Percentiles rank a stretch among this genome's conserved stretches.
Evolutionary conservation across 2,888 invertebrate species (phyloP).

Genomic region (Synanthedon formicaeformis): DNA sequence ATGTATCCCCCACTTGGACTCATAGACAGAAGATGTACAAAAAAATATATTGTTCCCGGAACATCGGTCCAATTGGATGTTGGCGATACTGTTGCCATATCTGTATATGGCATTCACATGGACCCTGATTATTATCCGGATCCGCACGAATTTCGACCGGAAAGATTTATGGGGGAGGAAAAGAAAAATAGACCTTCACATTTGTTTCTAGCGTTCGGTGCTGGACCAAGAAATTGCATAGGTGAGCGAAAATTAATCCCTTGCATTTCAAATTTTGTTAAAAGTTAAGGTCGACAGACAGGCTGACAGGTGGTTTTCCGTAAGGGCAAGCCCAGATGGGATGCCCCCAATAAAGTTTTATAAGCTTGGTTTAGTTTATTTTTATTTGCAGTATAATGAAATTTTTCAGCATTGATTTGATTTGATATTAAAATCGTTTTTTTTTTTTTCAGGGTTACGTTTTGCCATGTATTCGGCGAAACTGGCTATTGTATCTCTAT

Average conservation of each 20-base stretch:
- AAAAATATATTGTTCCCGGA: slow-evolving; percentile 63
- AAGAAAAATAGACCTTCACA: slow-evolving; percentile 58
- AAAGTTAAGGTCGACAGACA: no score
- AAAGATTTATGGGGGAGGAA: slow-evolving; percentile 67
- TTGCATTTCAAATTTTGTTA: background rate
- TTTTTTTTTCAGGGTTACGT: slow-evolving; percentile 46
- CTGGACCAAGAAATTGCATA: slow-evolving; percentile 65
- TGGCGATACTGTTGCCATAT: slow-evolving; percentile 55
- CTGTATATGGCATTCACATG: slow-evolving; percentile 63
- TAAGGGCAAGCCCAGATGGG: no score
- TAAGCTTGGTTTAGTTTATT: background rate
- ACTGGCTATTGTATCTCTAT: slow-evolving; percentile 48
- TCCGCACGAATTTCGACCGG: slow-evolving; percentile 64
- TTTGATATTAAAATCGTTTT: no score
- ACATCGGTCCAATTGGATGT: slow-evolving; percentile 48
- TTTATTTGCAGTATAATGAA: no score
- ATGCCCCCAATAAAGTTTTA: no score
- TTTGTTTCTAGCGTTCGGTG: slow-evolving; percentile 66
- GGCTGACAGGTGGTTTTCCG: no score
- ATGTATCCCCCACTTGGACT: slow-evolving; percentile 68
- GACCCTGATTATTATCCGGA: slow-evolving; percentile 68
- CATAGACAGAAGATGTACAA: slow-evolving; percentile 66
- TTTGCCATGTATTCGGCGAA: slow-evolving; percentile 66
- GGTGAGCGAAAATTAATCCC: slow-evolving; percentile 27
- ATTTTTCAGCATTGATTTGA: no score